Evolutionary conservation across 1,140 invertebrate genomes (phyloP), one percentile per base, ranked within the genome.

Genomic region (Drosophila subobscura): DNA sequence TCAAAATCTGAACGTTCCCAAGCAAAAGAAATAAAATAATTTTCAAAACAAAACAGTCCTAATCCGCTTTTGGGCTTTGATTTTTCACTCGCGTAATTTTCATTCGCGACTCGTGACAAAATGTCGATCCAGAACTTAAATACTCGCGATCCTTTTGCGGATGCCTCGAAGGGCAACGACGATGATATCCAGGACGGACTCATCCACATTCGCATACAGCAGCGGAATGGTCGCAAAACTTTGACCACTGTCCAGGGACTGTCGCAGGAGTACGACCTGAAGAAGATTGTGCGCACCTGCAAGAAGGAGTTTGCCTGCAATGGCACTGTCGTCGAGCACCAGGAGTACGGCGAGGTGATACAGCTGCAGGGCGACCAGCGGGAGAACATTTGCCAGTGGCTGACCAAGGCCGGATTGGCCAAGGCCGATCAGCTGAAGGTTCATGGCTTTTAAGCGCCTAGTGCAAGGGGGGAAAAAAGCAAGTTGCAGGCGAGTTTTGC

Each of bases 141-240:
- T 93, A 95, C 95, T 94, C 96, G 96, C 93, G 96, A 97, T 95
- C 95, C 95, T 91, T 96, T 96, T 94, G 79, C 92, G 95, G 95
- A 96, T 94, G 97, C 97, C 95, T 96, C 96, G 94, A 97, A 97
- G 95, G 97, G 97, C 95, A 96, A 96, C 94, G 97, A 98, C 93
- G 96, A 97, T 94, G 96, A 97, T 93, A 96, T 97, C 88, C 97
- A 98, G 93, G 97, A 98, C 95, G 97, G 97, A 93, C 94, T 99
- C 93, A 97, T 99, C 91, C 99, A 99, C 94, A 99, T 99, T 94
- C 97, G 99, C 93, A 99, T 99, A 91, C 99, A 99, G 92, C 99
- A 99, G 93, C 95, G 99, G 91, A 99, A 99, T 95, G 98, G 99
- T 92, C 96, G 98, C 83, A 99, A 99, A 94, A 99, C 98, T 91